Evolutionary conservation across 2,888 invertebrate genomes (phyloP), one percentile per base, ranked within the genome.

Genomic region (Caenorhabditis sp.): DNA sequence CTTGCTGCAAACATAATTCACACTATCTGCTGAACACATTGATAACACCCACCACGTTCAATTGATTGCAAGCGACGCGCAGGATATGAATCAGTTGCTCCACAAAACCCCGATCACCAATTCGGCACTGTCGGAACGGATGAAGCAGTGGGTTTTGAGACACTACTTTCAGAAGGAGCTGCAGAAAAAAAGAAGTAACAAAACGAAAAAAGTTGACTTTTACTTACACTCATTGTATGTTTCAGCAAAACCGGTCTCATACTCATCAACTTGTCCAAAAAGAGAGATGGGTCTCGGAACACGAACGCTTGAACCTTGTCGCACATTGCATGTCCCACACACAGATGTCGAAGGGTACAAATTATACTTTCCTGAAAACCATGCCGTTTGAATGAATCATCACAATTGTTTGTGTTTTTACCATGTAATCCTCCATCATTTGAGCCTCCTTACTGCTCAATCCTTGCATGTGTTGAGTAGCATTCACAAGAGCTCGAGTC

Each of bases 181-280:
- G 55, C n/a, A n/a, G n/a, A n/a, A 13, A 30, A 7, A 46, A 1
- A n/a, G 9, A 35, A 7, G 35, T 3, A 3, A 7, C 9, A 30
- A 30, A 13, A 9, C 35, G 9, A 2, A 9, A 4, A 11, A 9
- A 8, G 35, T 0, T 13, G 37, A n/a, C 7, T 13, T 32, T 45
- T 32, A 58, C 75, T 61, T 43, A 86, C 86, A 37, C 65, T 73
- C n/a, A 87, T 37, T 0, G 87, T 85, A 27, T 80, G 77, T 53
- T 81, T 79, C 22, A 87, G 68, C 20, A 87, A 50, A 2, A 81
- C 79, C 0, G 86, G 85, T 45, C 86, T 48, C 81, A 85, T 83
- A 7, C 74, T 52, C 13, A 75, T 11, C 1, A 87, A 43, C 27
- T 82, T 82, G 15, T 81, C 78, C 7, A 86, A 73, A 15, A 86